Evolutionary conservation across 2,797 vertebrate species (phyloP).

Genomic region (Enteromius mattozi): DNA sequence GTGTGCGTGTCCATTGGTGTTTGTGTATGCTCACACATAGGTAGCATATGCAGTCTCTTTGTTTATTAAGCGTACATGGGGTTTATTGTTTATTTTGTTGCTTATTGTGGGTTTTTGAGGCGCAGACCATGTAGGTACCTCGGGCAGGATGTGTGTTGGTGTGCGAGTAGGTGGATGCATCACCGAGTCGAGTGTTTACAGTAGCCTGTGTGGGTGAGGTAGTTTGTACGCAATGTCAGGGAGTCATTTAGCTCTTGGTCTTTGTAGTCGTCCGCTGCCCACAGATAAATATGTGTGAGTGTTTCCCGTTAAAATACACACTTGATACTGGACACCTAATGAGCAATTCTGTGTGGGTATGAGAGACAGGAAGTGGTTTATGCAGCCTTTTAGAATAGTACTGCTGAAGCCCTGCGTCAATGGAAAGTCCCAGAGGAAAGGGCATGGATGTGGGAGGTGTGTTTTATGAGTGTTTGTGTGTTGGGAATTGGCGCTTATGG

Average conservation of each 20-base stretch:
- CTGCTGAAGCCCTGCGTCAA: slow-evolving; percentile 36
- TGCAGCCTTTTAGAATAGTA: slow-evolving; percentile 26
- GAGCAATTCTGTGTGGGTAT: slow-evolving; percentile 31
- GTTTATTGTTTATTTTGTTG: slow-evolving; percentile 22
- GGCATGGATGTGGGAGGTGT: slow-evolving; percentile 33
- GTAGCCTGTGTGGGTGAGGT: slow-evolving; percentile 53
- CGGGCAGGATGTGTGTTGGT: slow-evolving; percentile 55
- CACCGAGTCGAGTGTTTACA: slow-evolving; percentile 54
- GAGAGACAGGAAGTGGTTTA: slow-evolving; percentile 46
- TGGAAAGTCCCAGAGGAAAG: slow-evolving; percentile 33
- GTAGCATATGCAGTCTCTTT: slow-evolving; percentile 50
- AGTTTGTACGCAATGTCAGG: slow-evolving; percentile 55
- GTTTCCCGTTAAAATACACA: slow-evolving; percentile 62
- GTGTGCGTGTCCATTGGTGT: slow-evolving; percentile 38
- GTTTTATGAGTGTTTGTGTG: slow-evolving; percentile 39
- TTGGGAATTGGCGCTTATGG: slow-evolving; percentile 22
- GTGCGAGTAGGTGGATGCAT: slow-evolving; percentile 49
- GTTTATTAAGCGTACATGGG: slow-evolving; percentile 55
- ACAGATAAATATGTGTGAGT: slow-evolving; percentile 32
- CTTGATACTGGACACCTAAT: slow-evolving; percentile 60
- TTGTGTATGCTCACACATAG: slow-evolving; percentile 30
- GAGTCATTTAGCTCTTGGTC: slow-evolving; percentile 51
- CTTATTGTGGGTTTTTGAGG: slow-evolving; percentile 40
- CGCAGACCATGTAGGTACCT: slow-evolving; percentile 56
- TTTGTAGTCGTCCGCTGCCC: slow-evolving; percentile 40